Base-by-base conservation (phyloP, 23 tunicate genomes). In the Trididemnum nubilum region DNA sequence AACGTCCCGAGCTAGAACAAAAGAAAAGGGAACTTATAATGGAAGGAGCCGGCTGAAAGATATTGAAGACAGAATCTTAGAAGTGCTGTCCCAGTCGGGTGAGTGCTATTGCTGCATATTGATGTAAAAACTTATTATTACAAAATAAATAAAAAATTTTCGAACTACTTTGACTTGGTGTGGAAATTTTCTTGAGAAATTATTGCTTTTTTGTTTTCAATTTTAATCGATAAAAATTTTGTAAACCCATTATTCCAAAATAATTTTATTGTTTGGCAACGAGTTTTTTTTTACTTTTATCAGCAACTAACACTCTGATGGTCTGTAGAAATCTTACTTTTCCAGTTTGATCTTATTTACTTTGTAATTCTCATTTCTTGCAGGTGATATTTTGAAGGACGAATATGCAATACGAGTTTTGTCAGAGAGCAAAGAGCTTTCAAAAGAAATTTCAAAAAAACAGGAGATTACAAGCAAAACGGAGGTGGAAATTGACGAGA, bases 1-100 rank as follows among this genome's bases (percentile, higher is more conserved):
- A 91, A 81, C 75, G 89, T 18, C 97, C 97, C 1, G 97, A 91
- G 50, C 80, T 91, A 22, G 97, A 91, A 58, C 86, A 82, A 49
- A 81, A 91, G 44, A 91, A 91, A 60, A 80, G 81, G n/a, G 82
- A 81, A 29, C 80, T 91, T 22, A 91, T 91, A 24, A 36, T 91
- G 83, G 97, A 91, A 66, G 90, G 97, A 31, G 97, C 97, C 19
- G 81, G 67, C 97, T 91, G 54, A 91, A 91, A 69, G 86, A 85
- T 39, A 91, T 91, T 67, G 97, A 91, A 75, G 97, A 91, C 39
- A 85, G 82, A 65, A 91, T 91, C 34, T 36, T 91, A 51, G 90
- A 91, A 91, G 97, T 91, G 4, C 65, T 91, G 4, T 85, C 97
- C 9, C 36, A 77, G 35, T 67, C 84, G 60, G 91, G 85, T 81